Conservation (phyloP, 30 jellyfish, hydroid and myxozoan genomes). For the Pseudorhiza aurosa region DNA sequence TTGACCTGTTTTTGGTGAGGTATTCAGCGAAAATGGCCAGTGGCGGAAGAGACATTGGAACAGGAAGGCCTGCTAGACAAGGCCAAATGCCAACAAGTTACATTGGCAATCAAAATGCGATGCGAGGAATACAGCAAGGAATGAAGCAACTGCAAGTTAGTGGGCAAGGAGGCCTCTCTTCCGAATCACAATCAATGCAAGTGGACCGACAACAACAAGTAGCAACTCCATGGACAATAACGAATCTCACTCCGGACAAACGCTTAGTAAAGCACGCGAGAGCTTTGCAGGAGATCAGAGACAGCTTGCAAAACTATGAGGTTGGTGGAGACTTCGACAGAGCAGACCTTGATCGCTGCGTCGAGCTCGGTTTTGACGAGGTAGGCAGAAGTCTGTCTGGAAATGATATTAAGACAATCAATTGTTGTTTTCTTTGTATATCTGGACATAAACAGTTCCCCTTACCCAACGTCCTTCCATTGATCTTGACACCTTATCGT, state of each 20-base stretch:
- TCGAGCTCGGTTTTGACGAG: conserved; percentile 66
- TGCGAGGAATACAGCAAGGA: conserved; percentile 60
- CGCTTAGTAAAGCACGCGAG: conserved; percentile 59
- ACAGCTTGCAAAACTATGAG: conserved; percentile 58
- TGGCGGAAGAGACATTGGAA: conserved; percentile 42
- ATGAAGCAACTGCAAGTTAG: conserved; percentile 68
- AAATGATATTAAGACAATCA: no score
- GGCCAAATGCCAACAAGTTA: conserved; percentile 13
- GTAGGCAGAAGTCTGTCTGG: no score
- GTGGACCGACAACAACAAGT: conserved; percentile 3
- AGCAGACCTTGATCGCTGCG: conserved; percentile 42
- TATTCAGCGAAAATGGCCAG: conserved; percentile 37
- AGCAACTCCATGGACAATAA: conserved; percentile 59
- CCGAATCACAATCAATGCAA: conserved; percentile 8
- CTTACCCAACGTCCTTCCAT: no score
- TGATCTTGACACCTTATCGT: no score
- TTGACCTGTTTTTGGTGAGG: background rate
- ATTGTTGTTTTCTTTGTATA: background rate
- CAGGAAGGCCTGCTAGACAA: conserved; percentile 59
- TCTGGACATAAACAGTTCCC: background rate
- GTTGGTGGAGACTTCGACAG: conserved; percentile 57
- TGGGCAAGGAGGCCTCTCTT: background rate
- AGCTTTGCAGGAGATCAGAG: conserved; percentile 50
- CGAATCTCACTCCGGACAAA: conserved; percentile 40
- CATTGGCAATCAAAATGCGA: conserved; percentile 18